These are phyloP conservation scores for Drusus annulatus DNA, from an alignment of 1,140 invertebrate genomes.

Conservation along the genomic window DNA sequence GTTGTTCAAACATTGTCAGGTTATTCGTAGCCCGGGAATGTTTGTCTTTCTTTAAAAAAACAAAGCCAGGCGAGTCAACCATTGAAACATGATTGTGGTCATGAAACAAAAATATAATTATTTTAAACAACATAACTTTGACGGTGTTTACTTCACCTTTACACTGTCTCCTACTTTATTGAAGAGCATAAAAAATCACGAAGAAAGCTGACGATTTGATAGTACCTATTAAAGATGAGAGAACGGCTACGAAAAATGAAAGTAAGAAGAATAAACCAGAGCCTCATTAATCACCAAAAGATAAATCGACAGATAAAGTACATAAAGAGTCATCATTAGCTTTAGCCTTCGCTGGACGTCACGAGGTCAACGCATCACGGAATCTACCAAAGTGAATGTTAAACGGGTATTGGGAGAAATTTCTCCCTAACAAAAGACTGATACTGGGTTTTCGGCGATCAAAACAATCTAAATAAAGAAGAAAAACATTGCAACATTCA, in stretches of 20 bases:
- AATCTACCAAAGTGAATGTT: slow-evolving; percentile 27
- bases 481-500: no score
- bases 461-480: slow-evolving; percentile 2
- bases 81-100: no score
- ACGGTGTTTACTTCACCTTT: no score
- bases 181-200: not conserved
- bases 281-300: slow-evolving; percentile 21
- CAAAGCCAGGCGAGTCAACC: no score
- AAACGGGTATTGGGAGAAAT: slow-evolving; percentile 12
- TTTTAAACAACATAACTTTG: no score
- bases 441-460: not conserved
- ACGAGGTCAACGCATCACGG: slow-evolving; percentile 9
- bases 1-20: no score
- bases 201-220: not conserved
- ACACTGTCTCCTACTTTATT: no score
- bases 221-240: not conserved
- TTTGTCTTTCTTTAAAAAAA: no score
- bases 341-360: slow-evolving; percentile 3
- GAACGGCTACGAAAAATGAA: slow-evolving; percentile 11
- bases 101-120: no score
- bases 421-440: not conserved
- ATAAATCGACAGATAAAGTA: slow-evolving; percentile 24
- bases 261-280: not conserved
- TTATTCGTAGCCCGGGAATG: no score
- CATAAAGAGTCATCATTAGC: slow-evolving; percentile 26